Evolutionary conservation across 2,797 vertebrate genomes (phyloP).

Genomic region (Sebastes iracundus): DNA sequence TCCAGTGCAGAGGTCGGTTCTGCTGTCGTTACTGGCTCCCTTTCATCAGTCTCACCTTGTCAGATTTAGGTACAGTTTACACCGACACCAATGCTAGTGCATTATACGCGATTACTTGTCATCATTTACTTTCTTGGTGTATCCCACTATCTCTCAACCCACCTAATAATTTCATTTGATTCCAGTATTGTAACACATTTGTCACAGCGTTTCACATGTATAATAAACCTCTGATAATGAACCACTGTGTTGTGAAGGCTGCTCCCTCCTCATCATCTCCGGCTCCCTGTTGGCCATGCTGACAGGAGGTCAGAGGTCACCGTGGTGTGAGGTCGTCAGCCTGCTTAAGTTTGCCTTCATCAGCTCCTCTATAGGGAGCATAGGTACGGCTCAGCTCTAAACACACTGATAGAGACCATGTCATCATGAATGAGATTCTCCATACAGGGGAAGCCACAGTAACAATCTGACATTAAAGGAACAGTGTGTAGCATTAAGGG

Average conservation of each 20-base stretch:
- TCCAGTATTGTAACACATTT: neutral
- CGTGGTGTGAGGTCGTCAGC: slow-evolving; percentile 83
- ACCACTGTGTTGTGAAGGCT: slow-evolving; percentile 52
- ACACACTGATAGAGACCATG: neutral
- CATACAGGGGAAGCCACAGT: neutral
- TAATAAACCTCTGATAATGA: slow-evolving; percentile 13
- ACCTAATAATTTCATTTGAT: neutral
- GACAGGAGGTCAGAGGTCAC: slow-evolving; percentile 78
- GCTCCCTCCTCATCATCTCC: slow-evolving; percentile 76
- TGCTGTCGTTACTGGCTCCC: slow-evolving; percentile 76
- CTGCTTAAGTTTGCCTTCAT: slow-evolving; percentile 84
- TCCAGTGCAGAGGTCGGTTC: slow-evolving; percentile 74
- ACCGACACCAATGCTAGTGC: neutral
- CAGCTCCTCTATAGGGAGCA: slow-evolving; percentile 82
- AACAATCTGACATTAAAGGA: neutral
- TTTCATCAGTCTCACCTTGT: slow-evolving; percentile 80
- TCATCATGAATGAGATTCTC: neutral
- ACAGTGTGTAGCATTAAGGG: too few species aligned
- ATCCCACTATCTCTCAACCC: neutral
- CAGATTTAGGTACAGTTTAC: slow-evolving; percentile 74
- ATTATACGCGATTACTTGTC: neutral
- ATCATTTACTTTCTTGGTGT: neutral
- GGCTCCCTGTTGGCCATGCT: slow-evolving; percentile 78
- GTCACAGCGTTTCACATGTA: neutral
- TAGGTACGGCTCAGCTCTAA: slow-evolving; percentile 62